These are phyloP conservation scores for Stegostoma tigrinum DNA, from an alignment of 2,113 vertebrate genomes.

Conservation along the genomic window DNA sequence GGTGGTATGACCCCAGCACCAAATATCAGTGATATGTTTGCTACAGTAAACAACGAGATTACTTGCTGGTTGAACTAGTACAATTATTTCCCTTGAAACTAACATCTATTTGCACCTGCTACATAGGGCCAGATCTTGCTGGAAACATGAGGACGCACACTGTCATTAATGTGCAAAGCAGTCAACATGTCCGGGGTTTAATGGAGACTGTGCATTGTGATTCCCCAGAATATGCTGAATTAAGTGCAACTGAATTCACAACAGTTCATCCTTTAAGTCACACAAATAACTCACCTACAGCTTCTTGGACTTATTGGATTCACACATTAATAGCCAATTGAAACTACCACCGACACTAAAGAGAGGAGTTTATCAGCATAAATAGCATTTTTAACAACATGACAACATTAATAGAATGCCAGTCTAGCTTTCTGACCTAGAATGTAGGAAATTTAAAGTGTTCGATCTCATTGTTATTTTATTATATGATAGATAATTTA, in stretches of 20 bases:
- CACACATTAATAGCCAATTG: not conserved
- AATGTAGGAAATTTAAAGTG: not conserved
- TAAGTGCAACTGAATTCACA: not conserved
- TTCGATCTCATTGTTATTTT: not conserved
- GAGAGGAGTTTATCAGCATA: not conserved
- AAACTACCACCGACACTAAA: not conserved
- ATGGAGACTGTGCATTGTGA: not conserved
- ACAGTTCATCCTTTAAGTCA: not conserved
- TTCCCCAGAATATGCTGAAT: not conserved
- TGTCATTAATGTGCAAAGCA: not conserved
- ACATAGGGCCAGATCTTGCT: not conserved
- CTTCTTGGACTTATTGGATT: not conserved
- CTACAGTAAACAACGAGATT: not conserved
- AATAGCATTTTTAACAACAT: not conserved
- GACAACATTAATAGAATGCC: not conserved
- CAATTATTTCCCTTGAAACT: not conserved
- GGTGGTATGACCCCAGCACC: no score
- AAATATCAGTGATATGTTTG: not conserved
- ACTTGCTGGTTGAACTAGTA: not conserved
- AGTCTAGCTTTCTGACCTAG: not conserved
- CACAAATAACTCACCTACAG: not conserved
- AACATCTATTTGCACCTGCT: not conserved
- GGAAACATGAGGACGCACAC: not conserved
- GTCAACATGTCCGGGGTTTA: not conserved
- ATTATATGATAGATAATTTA: not conserved